These are phyloP conservation scores for Centropyge bicolor DNA, from an alignment of 2,797 vertebrate species.

Conservation along the genomic window DNA sequence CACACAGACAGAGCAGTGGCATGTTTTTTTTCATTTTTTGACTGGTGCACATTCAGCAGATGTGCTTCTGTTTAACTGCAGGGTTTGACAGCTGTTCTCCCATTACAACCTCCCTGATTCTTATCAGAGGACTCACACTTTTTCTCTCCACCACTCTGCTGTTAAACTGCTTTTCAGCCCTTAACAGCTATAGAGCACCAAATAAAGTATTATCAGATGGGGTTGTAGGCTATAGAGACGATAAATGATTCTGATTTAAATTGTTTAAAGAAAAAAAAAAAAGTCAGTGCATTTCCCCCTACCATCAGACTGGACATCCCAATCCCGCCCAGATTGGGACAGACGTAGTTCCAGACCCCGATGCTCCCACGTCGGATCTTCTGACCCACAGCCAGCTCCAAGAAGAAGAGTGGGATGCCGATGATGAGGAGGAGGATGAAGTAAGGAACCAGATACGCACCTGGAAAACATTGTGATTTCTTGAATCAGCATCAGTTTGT, in stretches of 20 bases:
- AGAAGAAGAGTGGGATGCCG: constrained; percentile 95
- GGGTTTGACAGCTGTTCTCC: constrained; percentile 24
- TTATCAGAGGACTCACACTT: neutral
- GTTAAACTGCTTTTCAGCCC: constrained; percentile 13
- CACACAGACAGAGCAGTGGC: constrained; percentile 13
- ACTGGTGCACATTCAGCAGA: constrained; percentile 42
- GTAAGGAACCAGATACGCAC: constrained; percentile 95
- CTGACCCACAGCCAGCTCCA: constrained; percentile 96
- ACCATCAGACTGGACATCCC: constrained; percentile 94
- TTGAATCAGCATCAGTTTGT: neutral
- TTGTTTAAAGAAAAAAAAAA: neutral
- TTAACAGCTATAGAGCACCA: neutral
- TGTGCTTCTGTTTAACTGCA: constrained; percentile 20
- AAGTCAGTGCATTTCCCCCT: constrained; percentile 54
- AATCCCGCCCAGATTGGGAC: constrained; percentile 92
- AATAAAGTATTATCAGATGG: neutral
- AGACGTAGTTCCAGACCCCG: constrained; percentile 96
- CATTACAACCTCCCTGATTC: constrained; percentile 10
- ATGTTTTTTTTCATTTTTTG: constrained; percentile 12
- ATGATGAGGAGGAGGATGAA: constrained; percentile 94
- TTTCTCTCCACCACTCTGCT: neutral
- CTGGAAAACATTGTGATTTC: constrained; percentile 70
- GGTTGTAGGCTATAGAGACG: neutral
- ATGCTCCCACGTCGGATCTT: constrained; percentile 96
- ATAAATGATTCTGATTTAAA: neutral